These are phyloP conservation scores for Pitta sordida DNA, from an alignment of 2,113 vertebrate species.

Conservation along the genomic window DNA sequence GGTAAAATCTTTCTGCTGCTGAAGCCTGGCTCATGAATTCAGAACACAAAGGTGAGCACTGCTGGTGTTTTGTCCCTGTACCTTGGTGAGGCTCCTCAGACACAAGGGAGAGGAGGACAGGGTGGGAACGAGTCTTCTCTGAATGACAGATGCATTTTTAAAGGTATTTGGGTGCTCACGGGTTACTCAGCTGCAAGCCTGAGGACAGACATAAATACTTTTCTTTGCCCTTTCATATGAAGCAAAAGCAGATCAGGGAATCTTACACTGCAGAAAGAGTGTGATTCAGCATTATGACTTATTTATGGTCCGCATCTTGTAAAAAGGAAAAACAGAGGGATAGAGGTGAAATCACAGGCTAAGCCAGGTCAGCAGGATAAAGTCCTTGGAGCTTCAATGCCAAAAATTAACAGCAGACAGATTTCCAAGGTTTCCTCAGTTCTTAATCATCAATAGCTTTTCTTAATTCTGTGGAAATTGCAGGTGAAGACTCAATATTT, in stretches of 20 bases:
- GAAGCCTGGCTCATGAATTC: neutral
- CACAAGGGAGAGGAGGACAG: neutral
- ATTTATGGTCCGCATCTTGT: neutral
- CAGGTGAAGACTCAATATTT: neutral
- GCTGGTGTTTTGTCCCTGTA: neutral
- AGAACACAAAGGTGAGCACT: neutral
- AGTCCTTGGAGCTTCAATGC: fast-evolving
- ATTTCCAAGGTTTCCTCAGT: neutral
- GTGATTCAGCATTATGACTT: neutral
- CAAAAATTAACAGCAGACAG: neutral
- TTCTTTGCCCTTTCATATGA: neutral
- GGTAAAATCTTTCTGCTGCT: neutral
- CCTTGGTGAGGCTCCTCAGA: neutral
- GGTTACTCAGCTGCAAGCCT: neutral
- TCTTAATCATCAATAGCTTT: neutral
- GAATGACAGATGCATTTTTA: neutral
- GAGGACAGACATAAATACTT: neutral
- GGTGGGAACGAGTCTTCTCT: neutral
- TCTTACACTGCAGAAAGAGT: neutral
- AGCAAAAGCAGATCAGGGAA: neutral
- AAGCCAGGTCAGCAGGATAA: neutral
- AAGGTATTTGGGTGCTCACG: neutral
- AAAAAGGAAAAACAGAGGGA: neutral
- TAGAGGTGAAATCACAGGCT: neutral
- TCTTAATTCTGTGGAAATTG: neutral